phyloP scores from a whole-genome alignment of 2,797 vertebrate genomes.

The Poeciliopsis presidionis region DNA sequence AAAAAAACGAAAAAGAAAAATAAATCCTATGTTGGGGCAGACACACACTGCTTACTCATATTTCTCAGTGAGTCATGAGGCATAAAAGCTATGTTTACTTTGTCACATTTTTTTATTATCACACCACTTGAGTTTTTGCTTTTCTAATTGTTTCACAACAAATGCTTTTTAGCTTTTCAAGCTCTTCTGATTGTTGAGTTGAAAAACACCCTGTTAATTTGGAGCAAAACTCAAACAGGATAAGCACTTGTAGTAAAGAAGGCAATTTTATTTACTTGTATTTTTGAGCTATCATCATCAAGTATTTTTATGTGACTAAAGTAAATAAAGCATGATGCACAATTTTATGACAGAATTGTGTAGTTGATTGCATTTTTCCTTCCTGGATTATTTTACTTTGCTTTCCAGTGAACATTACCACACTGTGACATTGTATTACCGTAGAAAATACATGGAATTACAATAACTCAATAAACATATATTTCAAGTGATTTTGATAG shows the following conservation, averaged over 20 bases:
- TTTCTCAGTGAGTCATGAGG: constrained; percentile 37
- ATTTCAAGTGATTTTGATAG: too few species aligned
- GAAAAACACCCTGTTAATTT: neutral
- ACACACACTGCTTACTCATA: constrained; percentile 39
- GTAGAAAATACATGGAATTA: too few species aligned
- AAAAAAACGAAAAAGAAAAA: neutral
- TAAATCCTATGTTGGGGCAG: constrained; percentile 42
- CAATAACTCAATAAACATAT: too few species aligned
- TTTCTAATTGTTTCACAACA: constrained; percentile 17
- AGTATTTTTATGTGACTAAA: neutral
- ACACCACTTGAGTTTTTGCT: constrained; percentile 8
- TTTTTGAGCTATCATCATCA: neutral
- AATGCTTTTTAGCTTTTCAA: constrained; percentile 11
- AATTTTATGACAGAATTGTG: neutral
- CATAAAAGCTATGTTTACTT: constrained; percentile 31
- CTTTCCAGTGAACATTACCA: neutral
- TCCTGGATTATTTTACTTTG: neutral
- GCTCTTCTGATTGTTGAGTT: neutral
- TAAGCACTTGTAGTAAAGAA: neutral
- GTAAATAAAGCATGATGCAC: neutral
- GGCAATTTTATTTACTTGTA: neutral
- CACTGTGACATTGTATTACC: neutral
- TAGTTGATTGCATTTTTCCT: neutral
- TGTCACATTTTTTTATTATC: constrained; percentile 13
- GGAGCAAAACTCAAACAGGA: neutral